Conservation (phyloP, 2,113 vertebrate species). For the Gymnocephalus cernua region DNA sequence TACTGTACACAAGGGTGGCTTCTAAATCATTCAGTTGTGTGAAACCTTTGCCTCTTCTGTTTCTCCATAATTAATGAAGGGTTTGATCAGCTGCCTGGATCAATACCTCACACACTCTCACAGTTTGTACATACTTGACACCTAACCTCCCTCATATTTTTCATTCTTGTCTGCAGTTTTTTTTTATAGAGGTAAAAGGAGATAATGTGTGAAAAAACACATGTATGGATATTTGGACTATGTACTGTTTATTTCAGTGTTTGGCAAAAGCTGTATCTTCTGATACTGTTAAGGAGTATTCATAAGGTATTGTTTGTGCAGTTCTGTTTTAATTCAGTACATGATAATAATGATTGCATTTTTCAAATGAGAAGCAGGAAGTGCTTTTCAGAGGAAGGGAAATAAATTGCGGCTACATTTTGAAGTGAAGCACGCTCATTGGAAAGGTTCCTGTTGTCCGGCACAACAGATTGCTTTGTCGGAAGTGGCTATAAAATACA, state of each 20-base stretch:
- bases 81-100: conserved; percentile 67
- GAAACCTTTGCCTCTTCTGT: conserved; percentile 29
- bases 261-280: background rate
- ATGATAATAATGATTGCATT: background rate
- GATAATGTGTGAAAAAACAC: background rate
- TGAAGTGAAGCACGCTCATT: conserved; percentile 1
- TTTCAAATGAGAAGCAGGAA: background rate
- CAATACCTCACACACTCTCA: conserved; percentile 55
- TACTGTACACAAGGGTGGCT: conserved; percentile 5
- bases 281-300: background rate
- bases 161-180: background rate
- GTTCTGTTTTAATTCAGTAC: background rate
- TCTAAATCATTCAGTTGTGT: conserved; percentile 62
- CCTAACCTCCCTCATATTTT: conserved; percentile 55
- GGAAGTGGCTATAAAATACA: conserved; percentile 42
- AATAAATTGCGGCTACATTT: conserved; percentile 5
- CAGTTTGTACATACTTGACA: conserved; percentile 65
- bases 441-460: conserved; percentile 23
- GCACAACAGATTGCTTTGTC: conserved; percentile 16
- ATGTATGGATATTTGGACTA: background rate
- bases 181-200: background rate
- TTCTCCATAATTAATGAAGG: conserved; percentile 64
- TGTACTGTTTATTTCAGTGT: background rate
- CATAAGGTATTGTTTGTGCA: background rate
- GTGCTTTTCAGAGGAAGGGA: background rate